A percentile compares a stretch with the other conserved stretches of the same genome.
Evolutionary conservation across 2,113 vertebrate genomes (phyloP).

Genomic region (Myotis davidii): DNA sequence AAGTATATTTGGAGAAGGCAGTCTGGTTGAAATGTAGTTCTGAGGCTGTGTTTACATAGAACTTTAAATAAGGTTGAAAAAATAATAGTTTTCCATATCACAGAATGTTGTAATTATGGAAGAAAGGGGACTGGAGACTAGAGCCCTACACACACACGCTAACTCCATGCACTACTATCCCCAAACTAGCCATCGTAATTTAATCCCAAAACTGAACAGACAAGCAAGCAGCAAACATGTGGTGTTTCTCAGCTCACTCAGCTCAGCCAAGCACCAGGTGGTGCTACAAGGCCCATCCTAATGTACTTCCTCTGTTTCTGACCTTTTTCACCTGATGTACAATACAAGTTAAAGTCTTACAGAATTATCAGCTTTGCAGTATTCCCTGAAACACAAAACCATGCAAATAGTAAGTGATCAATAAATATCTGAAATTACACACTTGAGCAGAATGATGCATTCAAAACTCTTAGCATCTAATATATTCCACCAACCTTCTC

Average conservation of each 20-base stretch:
- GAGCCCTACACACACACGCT: background rate
- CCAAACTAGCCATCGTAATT: conserved; percentile 19
- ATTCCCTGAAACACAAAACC: background rate
- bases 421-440: background rate
- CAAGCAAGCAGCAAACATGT: background rate
- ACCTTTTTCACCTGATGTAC: background rate
- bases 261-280: background rate
- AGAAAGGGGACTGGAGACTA: background rate
- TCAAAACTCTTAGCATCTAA: background rate
- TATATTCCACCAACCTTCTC: background rate
- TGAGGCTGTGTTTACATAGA: conserved; percentile 1
- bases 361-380: background rate
- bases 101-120: background rate
- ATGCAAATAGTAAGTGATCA: background rate
- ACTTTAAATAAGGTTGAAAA: background rate
- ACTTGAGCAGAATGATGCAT: background rate
- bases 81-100: background rate
- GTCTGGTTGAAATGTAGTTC: background rate
- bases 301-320: background rate
- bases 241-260: background rate
- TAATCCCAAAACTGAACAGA: background rate
- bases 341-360: background rate
- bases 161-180: background rate
- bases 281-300: background rate
- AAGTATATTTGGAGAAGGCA: background rate